Evolutionary conservation across 2,797 vertebrate genomes (phyloP).

Genomic region (Myotis myotis): DNA sequence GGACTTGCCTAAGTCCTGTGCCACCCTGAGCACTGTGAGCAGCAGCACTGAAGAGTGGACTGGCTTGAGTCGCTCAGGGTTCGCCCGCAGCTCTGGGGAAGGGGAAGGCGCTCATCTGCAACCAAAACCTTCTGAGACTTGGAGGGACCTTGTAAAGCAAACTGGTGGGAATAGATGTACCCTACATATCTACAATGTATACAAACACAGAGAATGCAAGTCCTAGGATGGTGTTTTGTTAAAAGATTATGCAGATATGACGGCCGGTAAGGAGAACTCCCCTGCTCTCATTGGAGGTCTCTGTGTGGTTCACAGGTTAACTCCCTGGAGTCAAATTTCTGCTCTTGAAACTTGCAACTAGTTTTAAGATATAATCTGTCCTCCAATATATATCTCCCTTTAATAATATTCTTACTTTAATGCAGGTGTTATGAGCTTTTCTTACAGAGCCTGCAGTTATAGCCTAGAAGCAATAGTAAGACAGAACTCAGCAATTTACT

Average conservation of each 20-base stretch:
- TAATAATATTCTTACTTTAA: neutral
- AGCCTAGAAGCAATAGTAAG: neutral
- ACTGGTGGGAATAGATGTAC: neutral
- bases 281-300: rapidly evolving
- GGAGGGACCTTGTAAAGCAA: neutral
- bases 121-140: neutral
- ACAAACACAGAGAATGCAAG: neutral
- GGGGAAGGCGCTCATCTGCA: neutral
- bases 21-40: neutral
- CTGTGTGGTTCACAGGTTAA: neutral
- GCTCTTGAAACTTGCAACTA: neutral
- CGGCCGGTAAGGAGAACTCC: neutral
- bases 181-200: neutral
- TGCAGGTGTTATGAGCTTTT: neutral
- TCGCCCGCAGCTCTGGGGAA: neutral
- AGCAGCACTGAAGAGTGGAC: neutral
- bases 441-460: neutral
- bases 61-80: neutral
- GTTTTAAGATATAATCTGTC: neutral
- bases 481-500: neutral
- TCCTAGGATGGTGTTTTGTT: neutral
- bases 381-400: neutral
- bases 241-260: neutral
- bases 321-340: neutral
- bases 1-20: neutral